Conservation (phyloP, 2,113 vertebrate genomes). For the Indicator maculatus region DNA sequence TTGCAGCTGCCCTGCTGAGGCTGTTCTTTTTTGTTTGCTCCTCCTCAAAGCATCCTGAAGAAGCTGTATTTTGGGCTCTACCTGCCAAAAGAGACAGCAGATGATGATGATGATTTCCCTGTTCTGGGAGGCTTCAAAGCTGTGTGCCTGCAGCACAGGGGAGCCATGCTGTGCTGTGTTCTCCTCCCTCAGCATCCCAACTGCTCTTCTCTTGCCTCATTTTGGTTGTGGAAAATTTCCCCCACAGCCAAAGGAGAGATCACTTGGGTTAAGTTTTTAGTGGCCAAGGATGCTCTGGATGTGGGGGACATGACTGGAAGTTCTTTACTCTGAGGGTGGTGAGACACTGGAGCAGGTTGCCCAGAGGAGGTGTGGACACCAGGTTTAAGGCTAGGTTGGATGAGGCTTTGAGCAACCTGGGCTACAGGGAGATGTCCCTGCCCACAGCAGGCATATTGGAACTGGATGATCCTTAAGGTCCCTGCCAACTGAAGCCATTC, state of each 20-base stretch:
- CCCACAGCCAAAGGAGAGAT: background rate
- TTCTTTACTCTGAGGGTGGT: no score
- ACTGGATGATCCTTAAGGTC: no score
- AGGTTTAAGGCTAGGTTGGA: no score
- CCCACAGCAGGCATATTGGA: no score
- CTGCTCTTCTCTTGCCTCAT: background rate
- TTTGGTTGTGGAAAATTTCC: background rate
- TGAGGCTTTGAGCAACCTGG: no score
- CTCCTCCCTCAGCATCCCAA: background rate
- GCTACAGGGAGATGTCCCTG: no score
- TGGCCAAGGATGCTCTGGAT: background rate
- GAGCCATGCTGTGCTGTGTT: background rate
- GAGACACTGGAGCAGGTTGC: no score
- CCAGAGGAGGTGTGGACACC: no score
- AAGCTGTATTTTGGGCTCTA: slow-evolving; percentile 4
- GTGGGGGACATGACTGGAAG: background rate
- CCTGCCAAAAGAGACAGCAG: background rate
- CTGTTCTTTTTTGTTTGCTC: background rate
- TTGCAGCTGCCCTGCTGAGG: no score
- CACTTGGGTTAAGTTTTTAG: background rate
- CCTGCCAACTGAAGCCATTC: no score
- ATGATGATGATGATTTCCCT: background rate
- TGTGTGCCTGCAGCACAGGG: background rate
- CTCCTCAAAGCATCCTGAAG: background rate
- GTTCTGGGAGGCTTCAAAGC: background rate